Evolutionary conservation across 2,888 invertebrate species (phyloP).

Genomic region (Tridacna gigas): DNA sequence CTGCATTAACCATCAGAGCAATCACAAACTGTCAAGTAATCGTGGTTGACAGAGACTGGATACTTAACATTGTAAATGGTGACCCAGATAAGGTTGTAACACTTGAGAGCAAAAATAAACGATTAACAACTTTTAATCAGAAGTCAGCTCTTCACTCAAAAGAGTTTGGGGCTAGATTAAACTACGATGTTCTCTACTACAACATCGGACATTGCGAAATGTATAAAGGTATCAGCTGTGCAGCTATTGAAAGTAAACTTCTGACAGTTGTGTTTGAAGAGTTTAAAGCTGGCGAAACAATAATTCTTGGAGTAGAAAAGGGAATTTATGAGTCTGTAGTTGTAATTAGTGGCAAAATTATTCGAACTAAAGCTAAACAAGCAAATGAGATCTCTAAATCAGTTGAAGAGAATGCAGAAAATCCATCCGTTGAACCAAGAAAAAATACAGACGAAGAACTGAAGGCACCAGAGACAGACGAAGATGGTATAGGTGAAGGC

Average conservation of each 20-base stretch:
- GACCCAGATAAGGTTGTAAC: background rate
- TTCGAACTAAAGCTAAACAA: background rate
- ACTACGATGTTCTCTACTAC: slow-evolving; percentile 11
- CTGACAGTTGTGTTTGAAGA: background rate
- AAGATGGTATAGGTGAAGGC: background rate
- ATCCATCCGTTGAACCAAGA: background rate
- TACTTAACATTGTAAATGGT: slow-evolving; percentile 7
- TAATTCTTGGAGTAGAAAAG: slow-evolving; percentile 11
- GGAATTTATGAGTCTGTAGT: slow-evolving; percentile 8
- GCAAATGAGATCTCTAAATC: background rate
- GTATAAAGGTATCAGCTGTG: background rate
- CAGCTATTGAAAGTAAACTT: background rate
- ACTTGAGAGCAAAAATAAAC: background rate
- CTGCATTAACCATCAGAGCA: slow-evolving; percentile 37
- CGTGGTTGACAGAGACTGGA: slow-evolving; percentile 11
- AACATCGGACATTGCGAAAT: background rate
- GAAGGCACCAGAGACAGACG: background rate
- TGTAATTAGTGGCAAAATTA: background rate
- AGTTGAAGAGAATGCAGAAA: background rate
- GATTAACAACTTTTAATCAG: background rate
- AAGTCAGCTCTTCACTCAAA: background rate
- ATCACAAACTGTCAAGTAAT: slow-evolving; percentile 37
- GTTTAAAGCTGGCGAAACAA: background rate
- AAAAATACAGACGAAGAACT: background rate
- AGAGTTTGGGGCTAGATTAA: background rate